Conservation (phyloP, 2,113 vertebrate species). For the Marmota monax region DNA sequence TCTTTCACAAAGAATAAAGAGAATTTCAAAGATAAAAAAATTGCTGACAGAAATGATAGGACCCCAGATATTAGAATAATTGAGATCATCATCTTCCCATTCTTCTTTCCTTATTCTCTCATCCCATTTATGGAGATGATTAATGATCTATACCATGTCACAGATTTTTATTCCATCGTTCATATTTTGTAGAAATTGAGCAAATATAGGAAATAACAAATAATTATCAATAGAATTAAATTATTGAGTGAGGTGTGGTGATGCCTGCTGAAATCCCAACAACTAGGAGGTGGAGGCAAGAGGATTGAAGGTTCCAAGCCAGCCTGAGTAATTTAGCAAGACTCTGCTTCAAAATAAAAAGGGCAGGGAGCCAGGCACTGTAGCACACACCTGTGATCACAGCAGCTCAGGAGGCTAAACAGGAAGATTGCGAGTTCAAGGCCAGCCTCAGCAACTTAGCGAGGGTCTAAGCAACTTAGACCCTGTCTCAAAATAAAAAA, state of each 20-base stretch:
- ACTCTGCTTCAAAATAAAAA: no score
- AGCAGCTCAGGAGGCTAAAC: neutral
- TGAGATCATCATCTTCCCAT: neutral
- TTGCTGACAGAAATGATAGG: constrained; percentile 21
- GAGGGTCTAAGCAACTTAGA: neutral
- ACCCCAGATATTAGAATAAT: constrained; percentile 28
- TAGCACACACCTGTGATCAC: neutral
- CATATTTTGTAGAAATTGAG: constrained; percentile 49
- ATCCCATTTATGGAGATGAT: neutral
- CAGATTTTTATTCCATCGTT: constrained; percentile 20
- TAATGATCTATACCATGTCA: neutral
- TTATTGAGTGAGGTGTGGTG: neutral
- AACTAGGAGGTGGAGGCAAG: neutral
- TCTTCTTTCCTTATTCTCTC: neutral
- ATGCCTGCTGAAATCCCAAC: neutral
- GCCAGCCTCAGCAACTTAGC: neutral
- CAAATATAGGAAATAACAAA: neutral
- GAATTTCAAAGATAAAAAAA: constrained; percentile 47
- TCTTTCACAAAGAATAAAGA: constrained; percentile 55
- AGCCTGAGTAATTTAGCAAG: no score
- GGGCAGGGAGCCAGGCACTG: no score
- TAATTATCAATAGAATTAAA: constrained; percentile 5
- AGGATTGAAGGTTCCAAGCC: no score
- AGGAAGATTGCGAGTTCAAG: neutral
- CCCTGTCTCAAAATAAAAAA: neutral